Base-by-base conservation (phyloP, 2,113 vertebrate genomes). In the Enhydra lutris region DNA sequence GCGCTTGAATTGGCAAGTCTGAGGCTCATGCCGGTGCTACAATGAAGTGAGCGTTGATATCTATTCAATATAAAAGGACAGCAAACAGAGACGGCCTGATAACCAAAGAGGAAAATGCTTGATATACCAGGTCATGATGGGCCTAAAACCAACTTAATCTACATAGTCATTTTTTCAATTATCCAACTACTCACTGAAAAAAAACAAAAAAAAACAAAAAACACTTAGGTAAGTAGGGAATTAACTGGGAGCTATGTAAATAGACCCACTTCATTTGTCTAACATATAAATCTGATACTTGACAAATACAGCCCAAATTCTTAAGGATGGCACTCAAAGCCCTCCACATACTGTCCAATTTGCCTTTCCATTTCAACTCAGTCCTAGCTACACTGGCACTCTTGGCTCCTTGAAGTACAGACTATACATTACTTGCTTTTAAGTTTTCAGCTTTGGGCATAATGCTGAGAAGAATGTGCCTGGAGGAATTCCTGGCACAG, bases 1-100 rank as follows among this genome's bases (percentile, higher is more conserved):
- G 3, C 17, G 3, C 1, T n/a, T 90, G 8, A 86, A 61, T 4
- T 65, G 52, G 24, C 23, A 65, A 8, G 12, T 92, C 23, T 73
- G 36, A 69, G 59, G 90, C 9, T 47, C 42, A 31, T 3, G 0
- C 0, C 0, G 23, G 45, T 26, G 0, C 5, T 47, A 26, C 1
- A 36, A 1, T 6, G 31, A 61, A 24, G n/a, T 15, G 0, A 29
- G 4, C 42, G 23, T 34, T 92, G 14, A 24, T 29, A 63, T 21
- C 42, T 80, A 65, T 83, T n/a, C 18, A 24, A 5, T 61, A 15
- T 2, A 50, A 88, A 93, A 91, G 9, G 21, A 47, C n/a, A 50
- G 13, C 34, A n/a, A 67, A 42, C 31, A 36, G 2, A 69, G n/a
- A 63, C 4, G 4, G 6, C 4, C 10, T 21, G 7, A 50, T 57